These are phyloP conservation scores for Phylloscopus trochiloides DNA, from an alignment of 2,113 vertebrate species.

Conservation along the genomic window DNA sequence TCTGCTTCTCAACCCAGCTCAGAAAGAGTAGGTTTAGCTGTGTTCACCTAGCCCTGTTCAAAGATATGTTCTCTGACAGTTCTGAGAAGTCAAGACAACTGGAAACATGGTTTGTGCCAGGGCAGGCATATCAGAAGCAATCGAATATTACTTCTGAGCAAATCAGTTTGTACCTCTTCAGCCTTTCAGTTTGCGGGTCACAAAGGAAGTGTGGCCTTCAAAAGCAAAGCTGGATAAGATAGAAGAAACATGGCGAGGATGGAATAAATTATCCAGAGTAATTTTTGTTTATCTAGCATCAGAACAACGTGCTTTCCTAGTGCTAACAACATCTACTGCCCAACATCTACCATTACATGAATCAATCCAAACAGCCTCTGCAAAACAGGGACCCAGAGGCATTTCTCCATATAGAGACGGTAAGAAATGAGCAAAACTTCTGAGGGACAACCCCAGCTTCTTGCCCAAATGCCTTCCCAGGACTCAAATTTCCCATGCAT, in stretches of 20 bases:
- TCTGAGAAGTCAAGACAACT: not conserved
- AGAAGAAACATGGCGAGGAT: not conserved
- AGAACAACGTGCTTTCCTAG: not conserved
- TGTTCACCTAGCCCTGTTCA: not conserved
- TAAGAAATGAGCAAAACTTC: not conserved
- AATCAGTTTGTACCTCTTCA: not conserved
- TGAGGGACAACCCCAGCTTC: not conserved
- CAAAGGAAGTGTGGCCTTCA: not conserved
- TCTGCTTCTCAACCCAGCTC: not conserved
- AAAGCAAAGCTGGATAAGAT: not conserved
- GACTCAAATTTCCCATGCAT: not conserved
- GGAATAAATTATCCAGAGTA: not conserved
- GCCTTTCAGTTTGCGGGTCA: not conserved
- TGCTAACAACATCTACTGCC: not conserved
- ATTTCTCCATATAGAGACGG: not conserved
- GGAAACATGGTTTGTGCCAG: not conserved
- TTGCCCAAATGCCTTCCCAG: not conserved
- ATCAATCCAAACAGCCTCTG: not conserved
- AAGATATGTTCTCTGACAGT: not conserved
- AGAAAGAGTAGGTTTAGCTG: not conserved
- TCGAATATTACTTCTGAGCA: not conserved
- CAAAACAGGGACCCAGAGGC: not conserved
- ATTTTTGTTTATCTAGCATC: not conserved
- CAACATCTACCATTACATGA: not conserved
- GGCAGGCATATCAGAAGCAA: not conserved